Evolutionary conservation across 2,113 vertebrate genomes (phyloP).

Genomic region (Malurus melanocephalus): DNA sequence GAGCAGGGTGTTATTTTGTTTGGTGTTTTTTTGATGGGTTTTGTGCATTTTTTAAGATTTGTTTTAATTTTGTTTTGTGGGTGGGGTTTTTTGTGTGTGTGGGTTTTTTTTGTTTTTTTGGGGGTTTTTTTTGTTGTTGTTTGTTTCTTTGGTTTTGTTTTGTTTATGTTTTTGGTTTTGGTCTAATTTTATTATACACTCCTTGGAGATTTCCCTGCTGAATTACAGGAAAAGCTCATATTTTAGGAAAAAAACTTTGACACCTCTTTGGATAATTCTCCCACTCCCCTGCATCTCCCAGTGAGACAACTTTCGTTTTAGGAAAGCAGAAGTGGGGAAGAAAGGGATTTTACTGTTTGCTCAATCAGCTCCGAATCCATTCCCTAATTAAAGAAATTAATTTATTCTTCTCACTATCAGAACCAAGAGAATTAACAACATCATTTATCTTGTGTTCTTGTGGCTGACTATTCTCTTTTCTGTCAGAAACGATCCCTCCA

Average conservation of each 20-base stretch:
- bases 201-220: background rate
- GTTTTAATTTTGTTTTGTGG: no score
- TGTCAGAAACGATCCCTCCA: background rate
- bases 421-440: background rate
- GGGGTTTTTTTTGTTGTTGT: background rate
- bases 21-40: no score
- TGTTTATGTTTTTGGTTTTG: background rate
- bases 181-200: background rate
- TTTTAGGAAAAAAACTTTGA: background rate
- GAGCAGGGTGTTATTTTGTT: no score
- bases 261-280: background rate
- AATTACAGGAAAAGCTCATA: background rate
- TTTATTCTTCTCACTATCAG: background rate
- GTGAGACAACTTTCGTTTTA: background rate
- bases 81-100: no score
- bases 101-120: no score
- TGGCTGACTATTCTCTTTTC: background rate
- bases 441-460: rapidly evolving
- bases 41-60: no score
- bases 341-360: background rate
- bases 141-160: no score
- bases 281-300: background rate
- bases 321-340: background rate
- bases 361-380: background rate
- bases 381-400: background rate